Evolutionary conservation across 2,888 invertebrate species (phyloP), one percentile per base, ranked within the genome.

Genomic region (Synanthedon tipuliformis): DNA sequence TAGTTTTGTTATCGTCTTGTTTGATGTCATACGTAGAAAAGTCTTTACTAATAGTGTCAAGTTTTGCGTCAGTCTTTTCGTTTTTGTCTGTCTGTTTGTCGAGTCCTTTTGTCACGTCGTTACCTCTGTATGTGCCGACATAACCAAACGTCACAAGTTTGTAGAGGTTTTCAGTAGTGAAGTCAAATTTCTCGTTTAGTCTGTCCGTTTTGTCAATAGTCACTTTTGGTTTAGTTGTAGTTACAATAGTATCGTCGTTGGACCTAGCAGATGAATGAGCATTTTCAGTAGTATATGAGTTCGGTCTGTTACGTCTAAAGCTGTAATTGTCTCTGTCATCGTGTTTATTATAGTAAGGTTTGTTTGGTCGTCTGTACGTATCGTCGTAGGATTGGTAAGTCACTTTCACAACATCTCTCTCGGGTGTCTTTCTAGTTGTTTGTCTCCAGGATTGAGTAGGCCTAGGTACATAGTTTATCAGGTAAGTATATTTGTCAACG

Each of bases 391-490:
- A 81, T 63, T 87, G 86, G 60, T 87, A 86, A 34, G 86, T 88
- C 55, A 86, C 85, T 73, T 85, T 86, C 7, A 88, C 83, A 34
- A 84, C 79, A 64, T 87, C 82, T 56, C 71, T 68, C 63, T 88
- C 81, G 56, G 75, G 60, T 52, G 67, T 69, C 58, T 74, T 66
- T 71, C 73, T 76, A 41, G 83, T 86, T 1, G 78, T 78, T 54
- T 77, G 77, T 71, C 86, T 73, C 76, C 80, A 87, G 2, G 87
- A 79, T 61, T 83, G 80, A 27, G 88, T 88, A 50, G 88, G 82
- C 73, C 81, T 73, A 0, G 88, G 88, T n/a, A 88, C 88, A 56
- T 88, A 88, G 60, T 88, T 88, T 12, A 88, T 88, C 1, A 88
- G 68, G 59, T 88, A 88, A 53, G 88, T 88, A 54, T 79, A 88